phyloP scores from a whole-genome alignment of 2,113 vertebrate genomes.

The Daubentonia madagascariensis region DNA sequence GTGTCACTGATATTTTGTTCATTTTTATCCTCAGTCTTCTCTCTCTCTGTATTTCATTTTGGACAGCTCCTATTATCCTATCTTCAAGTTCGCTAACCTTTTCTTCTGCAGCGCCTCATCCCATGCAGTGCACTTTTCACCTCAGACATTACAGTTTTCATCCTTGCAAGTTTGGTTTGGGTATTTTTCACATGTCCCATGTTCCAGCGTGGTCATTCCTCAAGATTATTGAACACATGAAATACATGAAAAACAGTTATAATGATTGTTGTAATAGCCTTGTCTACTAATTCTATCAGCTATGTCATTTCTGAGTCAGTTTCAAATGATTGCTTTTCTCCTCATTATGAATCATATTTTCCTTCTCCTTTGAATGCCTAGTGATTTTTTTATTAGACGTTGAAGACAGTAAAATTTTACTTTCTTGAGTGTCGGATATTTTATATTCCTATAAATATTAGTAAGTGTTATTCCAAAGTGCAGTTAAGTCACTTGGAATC shows the following conservation, averaged over 20 bases:
- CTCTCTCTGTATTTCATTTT: neutral
- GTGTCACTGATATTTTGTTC: neutral
- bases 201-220: neutral
- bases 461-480: neutral
- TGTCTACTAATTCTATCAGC: neutral
- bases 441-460: constrained; percentile 18
- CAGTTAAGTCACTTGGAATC: neutral
- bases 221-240: neutral
- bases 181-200: neutral
- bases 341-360: neutral
- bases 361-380: neutral
- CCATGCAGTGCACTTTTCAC: neutral
- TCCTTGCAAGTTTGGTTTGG: neutral
- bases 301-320: neutral
- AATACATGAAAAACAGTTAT: neutral
- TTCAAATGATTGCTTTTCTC: neutral
- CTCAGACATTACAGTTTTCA: neutral
- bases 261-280: neutral
- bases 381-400: neutral
- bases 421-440: neutral
- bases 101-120: neutral
- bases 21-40: neutral
- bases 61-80: neutral
- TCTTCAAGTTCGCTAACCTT: neutral
- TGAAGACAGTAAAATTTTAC: neutral